Evolutionary conservation across 2,797 vertebrate genomes (phyloP).

Genomic region (Sebastes trivittatus): DNA sequence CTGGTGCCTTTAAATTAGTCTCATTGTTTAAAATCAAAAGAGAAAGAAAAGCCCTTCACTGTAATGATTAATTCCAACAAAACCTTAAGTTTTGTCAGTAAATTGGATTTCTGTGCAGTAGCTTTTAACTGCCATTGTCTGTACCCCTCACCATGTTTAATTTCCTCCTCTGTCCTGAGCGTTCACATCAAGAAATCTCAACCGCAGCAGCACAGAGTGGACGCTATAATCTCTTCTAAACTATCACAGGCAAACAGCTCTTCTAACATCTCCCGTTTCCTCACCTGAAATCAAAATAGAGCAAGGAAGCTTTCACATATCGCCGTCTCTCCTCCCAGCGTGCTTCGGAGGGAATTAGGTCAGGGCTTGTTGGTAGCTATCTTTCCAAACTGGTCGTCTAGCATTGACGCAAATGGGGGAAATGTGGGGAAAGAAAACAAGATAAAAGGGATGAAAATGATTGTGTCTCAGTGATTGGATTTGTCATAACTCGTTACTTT

Average conservation of each 20-base stretch:
- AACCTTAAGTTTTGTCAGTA: neutral
- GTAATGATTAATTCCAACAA: neutral
- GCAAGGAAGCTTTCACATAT: neutral
- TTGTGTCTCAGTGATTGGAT: neutral
- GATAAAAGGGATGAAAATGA: constrained; percentile 3
- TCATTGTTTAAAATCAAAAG: neutral
- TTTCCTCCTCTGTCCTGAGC: neutral
- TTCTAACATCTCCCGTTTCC: constrained; percentile 17
- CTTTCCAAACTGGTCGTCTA: constrained; percentile 16
- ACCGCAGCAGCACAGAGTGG: neutral
- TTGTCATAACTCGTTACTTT: neutral
- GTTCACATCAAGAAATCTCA: neutral
- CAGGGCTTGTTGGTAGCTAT: constrained; percentile 48
- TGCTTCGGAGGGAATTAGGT: constrained; percentile 53
- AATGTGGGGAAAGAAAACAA: neutral
- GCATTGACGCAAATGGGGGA: neutral
- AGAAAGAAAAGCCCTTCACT: neutral
- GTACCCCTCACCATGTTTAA: neutral
- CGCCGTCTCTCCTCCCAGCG: constrained; percentile 18
- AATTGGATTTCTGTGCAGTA: neutral
- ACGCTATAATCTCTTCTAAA: constrained; percentile 23
- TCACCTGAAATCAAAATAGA: constrained; percentile 50
- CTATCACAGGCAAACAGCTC: constrained; percentile 32
- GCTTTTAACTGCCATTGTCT: neutral
- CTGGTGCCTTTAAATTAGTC: neutral